Base-by-base conservation (phyloP, 2,797 vertebrate genomes). In the Ptychadena robeensis region DNA sequence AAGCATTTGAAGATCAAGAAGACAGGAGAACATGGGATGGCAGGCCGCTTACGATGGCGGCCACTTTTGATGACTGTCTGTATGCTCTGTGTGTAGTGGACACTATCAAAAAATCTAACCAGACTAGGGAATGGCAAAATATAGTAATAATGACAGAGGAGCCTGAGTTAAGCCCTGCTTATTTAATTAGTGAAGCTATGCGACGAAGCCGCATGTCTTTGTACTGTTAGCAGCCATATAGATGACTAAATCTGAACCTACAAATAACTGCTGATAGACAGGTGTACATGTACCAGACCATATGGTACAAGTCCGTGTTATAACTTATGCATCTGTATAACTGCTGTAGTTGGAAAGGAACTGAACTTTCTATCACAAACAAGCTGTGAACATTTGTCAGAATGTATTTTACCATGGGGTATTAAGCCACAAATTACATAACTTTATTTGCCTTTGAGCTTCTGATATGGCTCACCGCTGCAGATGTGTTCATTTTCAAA, bases 161-260 rank as follows among this genome's bases (percentile, higher is more conserved):
- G 87, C 97, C 98, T 0, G 98, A 99, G 86, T 88, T 99, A 87
- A 99, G 96, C 90, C 97, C 97, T 0, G 97, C 98, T 0, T 99
- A 99, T 86, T 89, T 99, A 88, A 99, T 99, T 91, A 99, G 98
- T 0, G 97, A 99, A 93, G 98, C 98, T 73, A 98, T 99, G 98
- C 92, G 98, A 34, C 92, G 98, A 57, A 98, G 97, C 89, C 91
- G 97, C 87, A 97, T 99, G 97, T 98, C 97, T 2, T 93, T 99
- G 34, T 98, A 98, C 91, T 99, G 97, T 91, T 99, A 96, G 91
- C 88, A 74, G 69, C 73, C 65, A 82, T 75, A 87, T 75, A 87
- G 64, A 67, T 79, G 27, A 38, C 79, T 66, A 12, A 18, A 68
- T 53, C 59, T 68, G 73, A 71, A 48, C 63, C 30, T 72, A 69